A percentile compares a stretch with the other conserved stretches of the same genome.
These are phyloP conservation scores for Echeneis naucrates DNA, from an alignment of 2,797 vertebrate species.

Conservation along the genomic window DNA sequence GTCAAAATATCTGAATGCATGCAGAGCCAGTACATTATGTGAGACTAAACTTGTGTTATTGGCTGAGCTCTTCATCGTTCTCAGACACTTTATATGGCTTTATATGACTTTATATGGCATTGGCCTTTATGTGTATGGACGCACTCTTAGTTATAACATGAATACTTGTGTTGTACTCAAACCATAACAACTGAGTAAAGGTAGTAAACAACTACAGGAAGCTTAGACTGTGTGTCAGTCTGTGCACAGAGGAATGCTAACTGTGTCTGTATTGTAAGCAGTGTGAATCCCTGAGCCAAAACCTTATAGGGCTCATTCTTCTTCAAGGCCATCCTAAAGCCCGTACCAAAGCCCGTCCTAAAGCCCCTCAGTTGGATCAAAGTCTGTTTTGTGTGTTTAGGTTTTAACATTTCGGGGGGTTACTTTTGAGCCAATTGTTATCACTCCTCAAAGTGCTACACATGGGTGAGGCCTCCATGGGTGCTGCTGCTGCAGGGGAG, in stretches of 20 bases:
- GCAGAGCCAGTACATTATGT: neutral
- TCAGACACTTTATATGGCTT: no score
- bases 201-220: neutral
- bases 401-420: constrained; percentile 56
- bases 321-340: no score
- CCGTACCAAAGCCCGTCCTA: constrained; percentile 24
- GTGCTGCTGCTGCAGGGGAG: constrained; percentile 45
- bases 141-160: neutral
- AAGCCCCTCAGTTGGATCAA: constrained; percentile 62
- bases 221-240: constrained; percentile 26
- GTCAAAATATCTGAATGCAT: constrained; percentile 9
- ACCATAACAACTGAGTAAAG: no score
- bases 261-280: constrained; percentile 46
- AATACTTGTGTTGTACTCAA: neutral
- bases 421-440: constrained; percentile 60
- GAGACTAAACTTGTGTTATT: neutral
- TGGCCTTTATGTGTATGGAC: neutral
- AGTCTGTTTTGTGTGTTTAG: constrained; percentile 64
- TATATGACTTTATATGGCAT: no score
- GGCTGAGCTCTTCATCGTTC: neutral
- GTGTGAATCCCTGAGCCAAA: constrained; percentile 38
- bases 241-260: constrained; percentile 20
- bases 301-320: constrained; percentile 58
- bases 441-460: constrained; percentile 65
- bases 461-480: constrained; percentile 58